phyloP scores from a whole-genome alignment of 2,797 vertebrate genomes.

The Cirrhinus mrigala region DNA sequence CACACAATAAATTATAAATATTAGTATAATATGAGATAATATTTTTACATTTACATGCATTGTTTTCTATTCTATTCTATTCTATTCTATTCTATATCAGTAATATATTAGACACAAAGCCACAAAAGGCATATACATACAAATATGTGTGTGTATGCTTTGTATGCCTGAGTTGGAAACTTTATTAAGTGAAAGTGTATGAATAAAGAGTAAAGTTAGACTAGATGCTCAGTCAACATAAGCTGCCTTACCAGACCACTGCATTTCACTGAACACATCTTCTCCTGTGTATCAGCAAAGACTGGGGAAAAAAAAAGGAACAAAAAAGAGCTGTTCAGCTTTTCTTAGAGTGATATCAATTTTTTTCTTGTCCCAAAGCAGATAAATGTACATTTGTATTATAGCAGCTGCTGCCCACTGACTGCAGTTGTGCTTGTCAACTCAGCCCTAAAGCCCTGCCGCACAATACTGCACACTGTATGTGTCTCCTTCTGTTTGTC shows the following conservation, averaged over 20 bases:
- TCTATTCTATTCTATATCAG: no score
- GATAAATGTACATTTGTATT: slow-evolving; percentile 28
- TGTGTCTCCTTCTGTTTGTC: slow-evolving; percentile 11
- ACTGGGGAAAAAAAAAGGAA: background rate
- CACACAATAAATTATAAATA: no score
- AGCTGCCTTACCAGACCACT: slow-evolving; percentile 48
- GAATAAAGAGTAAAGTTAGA: background rate
- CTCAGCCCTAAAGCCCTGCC: slow-evolving; percentile 28
- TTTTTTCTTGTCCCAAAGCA: slow-evolving; percentile 16
- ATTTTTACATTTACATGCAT: no score
- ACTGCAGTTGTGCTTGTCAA: slow-evolving; percentile 51
- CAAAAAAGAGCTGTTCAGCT: slow-evolving; percentile 12
- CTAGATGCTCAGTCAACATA: slow-evolving; percentile 31
- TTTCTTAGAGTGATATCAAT: background rate
- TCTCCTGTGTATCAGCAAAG: slow-evolving; percentile 25
- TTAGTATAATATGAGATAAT: no score
- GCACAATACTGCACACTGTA: slow-evolving; percentile 37
- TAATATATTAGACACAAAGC: no score
- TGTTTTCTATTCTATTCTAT: no score
- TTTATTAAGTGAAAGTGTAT: background rate
- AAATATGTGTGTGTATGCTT: background rate
- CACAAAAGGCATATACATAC: background rate
- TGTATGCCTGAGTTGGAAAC: background rate
- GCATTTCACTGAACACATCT: slow-evolving; percentile 31
- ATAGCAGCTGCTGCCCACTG: slow-evolving; percentile 28